Evolutionary conservation across 2,113 vertebrate genomes (phyloP), one percentile per base, ranked within the genome.

Genomic region (Ciconia maguari): DNA sequence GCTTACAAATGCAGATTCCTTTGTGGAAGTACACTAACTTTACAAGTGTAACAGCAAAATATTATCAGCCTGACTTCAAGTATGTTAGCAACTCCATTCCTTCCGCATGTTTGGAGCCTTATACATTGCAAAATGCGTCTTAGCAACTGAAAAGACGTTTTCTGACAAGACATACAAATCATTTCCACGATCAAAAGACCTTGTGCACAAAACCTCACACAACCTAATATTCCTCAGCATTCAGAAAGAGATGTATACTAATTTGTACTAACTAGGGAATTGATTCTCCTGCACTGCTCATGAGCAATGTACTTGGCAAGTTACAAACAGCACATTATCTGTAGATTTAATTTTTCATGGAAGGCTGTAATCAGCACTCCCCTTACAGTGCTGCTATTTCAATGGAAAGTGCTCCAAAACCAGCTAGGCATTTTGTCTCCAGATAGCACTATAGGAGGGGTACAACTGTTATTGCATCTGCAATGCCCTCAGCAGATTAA

Each of bases 311-410:
- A 54, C 71, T 83, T 88, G 87, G 82, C 82, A 78, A 93, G 86
- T 93, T 92, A 57, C 61, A 92, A 95, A 89, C 41, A 74, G 69
- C 76, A 81, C 38, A 71, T 95, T 92, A 88, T 87, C 94, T 78
- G 41, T 55, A 85, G 76, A 71, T 94, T 81, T 64, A 60, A 92
- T 96, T 95, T 95, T 96, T 78, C 88, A 78, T 75, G 80, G 68
- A 70, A 90, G 46, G 42, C 55, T 90, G 76, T 83, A 89, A 93
- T 86, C 88, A 90, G n/a, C 42, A 51, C 55, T 93, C 68, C 58
- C 70, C 64, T 80, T 77, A 25, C 62, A 70, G 54, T 18, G 60
- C 44, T 42, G 62, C 49, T 93, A 80, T 77, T 89, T 83, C 83
- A 90, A 48, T 32, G n/a, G 57, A 81, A 95, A 94, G 38, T 42